A percentile compares a stretch with the other conserved stretches of the same genome.
These are phyloP conservation scores for Ochropleura leucogaster DNA, from an alignment of 2,888 invertebrate species.

Conservation along the genomic window DNA sequence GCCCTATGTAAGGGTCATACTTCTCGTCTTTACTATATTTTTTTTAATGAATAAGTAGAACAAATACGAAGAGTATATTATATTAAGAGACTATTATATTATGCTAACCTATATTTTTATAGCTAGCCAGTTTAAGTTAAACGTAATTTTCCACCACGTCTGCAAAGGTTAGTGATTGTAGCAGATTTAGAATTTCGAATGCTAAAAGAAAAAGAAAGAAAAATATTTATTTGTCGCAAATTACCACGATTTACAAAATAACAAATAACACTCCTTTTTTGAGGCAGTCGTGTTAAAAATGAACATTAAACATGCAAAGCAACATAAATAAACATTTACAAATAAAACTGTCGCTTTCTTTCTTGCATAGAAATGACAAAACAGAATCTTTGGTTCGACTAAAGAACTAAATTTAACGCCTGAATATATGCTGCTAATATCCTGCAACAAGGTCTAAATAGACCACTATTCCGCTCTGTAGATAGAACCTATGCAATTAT, in stretches of 20 bases:
- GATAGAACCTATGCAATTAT: not conserved
- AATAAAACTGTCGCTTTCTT: not conserved
- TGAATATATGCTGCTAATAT: not conserved
- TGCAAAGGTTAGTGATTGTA: not conserved
- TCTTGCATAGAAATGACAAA: not conserved
- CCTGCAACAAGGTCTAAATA: not conserved
- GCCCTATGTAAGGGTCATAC: too few species aligned
- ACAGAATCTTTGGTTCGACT: not conserved
- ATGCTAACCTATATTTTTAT: not conserved
- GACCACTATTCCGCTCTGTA: not conserved
- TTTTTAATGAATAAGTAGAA: not conserved
- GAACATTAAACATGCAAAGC: too few species aligned
- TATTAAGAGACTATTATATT: too few species aligned
- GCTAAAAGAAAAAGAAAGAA: too few species aligned
- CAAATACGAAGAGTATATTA: not conserved
- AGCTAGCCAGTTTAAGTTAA: not conserved
- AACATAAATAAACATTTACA: too few species aligned
- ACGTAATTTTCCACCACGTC: not conserved
- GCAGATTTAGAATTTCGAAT: not conserved
- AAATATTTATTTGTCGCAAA: too few species aligned
- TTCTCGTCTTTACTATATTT: not conserved
- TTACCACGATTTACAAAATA: too few species aligned
- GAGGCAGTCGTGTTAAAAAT: too few species aligned
- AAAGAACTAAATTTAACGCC: not conserved
- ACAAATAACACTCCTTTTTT: too few species aligned